Percentiles rank a stretch among this genome's conserved stretches.
Conservation (phyloP, 2,113 vertebrate species). For the Oplegnathus fasciatus region DNA sequence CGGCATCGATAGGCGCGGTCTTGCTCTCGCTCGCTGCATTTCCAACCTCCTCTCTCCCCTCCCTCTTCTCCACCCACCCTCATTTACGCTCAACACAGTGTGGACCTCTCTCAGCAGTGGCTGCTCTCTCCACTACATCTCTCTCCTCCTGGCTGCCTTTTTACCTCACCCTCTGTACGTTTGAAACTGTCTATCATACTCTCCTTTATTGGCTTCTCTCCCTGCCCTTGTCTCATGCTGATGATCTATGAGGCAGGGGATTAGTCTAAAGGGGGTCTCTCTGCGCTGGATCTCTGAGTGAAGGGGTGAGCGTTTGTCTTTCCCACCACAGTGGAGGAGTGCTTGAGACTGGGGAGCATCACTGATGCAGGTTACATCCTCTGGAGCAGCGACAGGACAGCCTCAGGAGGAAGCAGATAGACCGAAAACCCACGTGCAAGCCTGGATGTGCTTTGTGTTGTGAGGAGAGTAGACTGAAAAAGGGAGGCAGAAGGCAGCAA, state of each 20-base stretch:
- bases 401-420: slow-evolving; percentile 45
- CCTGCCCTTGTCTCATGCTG: slow-evolving; percentile 49
- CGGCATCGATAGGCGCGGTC: slow-evolving; percentile 75
- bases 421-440: slow-evolving; percentile 55
- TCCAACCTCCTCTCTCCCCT: slow-evolving; percentile 65
- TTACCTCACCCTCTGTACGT: slow-evolving; percentile 38
- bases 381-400: slow-evolving; percentile 53
- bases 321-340: slow-evolving; percentile 49
- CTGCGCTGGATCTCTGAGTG: slow-evolving; percentile 54
- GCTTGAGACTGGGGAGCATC: slow-evolving; percentile 54
- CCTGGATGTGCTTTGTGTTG: slow-evolving; percentile 73
- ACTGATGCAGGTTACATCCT: slow-evolving; percentile 61
- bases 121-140: slow-evolving; percentile 52
- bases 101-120: slow-evolving; percentile 62
- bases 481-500: slow-evolving; percentile 53
- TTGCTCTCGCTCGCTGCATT: slow-evolving; percentile 64
- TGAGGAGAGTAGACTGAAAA: slow-evolving; percentile 46
- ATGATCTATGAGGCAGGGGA: slow-evolving; percentile 56
- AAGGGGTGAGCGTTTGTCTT: slow-evolving; percentile 58
- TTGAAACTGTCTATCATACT: slow-evolving; percentile 27
- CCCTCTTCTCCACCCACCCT: slow-evolving; percentile 74
- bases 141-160: slow-evolving; percentile 43
- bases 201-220: slow-evolving; percentile 42
- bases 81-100: slow-evolving; percentile 65
- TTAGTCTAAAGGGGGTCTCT: slow-evolving; percentile 58